These are phyloP conservation scores for Sminthopsis crassicaudata DNA, from an alignment of 2,113 vertebrate species.

Conservation along the genomic window DNA sequence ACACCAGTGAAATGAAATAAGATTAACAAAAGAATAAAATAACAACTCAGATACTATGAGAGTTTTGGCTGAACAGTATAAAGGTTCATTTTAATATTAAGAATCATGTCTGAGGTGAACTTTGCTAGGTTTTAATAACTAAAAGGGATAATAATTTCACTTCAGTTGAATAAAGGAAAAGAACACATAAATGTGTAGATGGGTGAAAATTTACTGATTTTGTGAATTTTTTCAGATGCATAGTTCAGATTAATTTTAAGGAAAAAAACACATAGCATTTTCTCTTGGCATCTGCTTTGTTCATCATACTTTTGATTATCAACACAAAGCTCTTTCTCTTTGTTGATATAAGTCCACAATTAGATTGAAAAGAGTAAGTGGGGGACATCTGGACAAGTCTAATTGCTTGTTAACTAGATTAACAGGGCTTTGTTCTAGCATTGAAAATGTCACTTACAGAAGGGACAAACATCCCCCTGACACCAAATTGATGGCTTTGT, in stretches of 20 bases:
- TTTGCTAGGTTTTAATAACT: background rate
- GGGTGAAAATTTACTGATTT: background rate
- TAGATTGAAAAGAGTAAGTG: slow-evolving; percentile 17
- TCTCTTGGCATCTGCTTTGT: background rate
- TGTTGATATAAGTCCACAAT: background rate
- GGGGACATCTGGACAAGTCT: too few species aligned
- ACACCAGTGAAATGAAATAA: background rate
- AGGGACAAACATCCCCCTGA: too few species aligned
- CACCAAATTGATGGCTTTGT: too few species aligned
- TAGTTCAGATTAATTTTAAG: background rate
- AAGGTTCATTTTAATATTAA: background rate
- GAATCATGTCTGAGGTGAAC: background rate
- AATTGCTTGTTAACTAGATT: too few species aligned
- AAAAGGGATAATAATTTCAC: background rate
- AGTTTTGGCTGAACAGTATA: background rate
- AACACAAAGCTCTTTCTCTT: too few species aligned
- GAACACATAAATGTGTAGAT: background rate
- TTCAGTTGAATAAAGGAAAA: slow-evolving; percentile 7
- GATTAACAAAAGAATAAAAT: background rate
- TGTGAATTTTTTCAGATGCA: background rate
- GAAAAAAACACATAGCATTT: background rate
- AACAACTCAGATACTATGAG: background rate
- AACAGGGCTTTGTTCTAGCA: too few species aligned
- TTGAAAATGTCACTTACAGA: too few species aligned
- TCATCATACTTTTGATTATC: slow-evolving; percentile 9